A percentile compares a stretch with the other conserved stretches of the same genome.
These are phyloP conservation scores for Meloidogyne chitwoodi DNA, from an alignment of 1,140 invertebrate genomes.

Conservation along the genomic window DNA sequence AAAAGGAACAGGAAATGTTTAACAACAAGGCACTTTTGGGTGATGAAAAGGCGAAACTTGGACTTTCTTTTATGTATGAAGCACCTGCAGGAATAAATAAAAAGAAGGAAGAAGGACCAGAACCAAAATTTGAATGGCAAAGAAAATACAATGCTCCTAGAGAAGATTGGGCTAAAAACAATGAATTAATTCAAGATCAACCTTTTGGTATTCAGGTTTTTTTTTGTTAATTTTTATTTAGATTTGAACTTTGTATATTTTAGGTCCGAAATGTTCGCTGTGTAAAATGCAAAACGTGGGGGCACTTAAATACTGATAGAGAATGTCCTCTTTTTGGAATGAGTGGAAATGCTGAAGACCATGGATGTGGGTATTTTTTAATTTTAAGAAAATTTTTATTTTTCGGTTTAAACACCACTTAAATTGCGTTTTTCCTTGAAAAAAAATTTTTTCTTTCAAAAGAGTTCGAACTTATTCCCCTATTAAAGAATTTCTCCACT, in stretches of 20 bases:
- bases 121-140: constrained; percentile 99
- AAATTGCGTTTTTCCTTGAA: constrained; percentile 2
- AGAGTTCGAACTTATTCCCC: background rate
- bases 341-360: constrained; percentile 57
- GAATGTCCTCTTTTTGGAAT: constrained; percentile 58
- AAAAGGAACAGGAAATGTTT: constrained; percentile 96
- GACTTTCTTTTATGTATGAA: constrained; percentile 98
- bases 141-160: constrained; percentile 95
- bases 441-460: background rate
- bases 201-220: constrained; percentile 88
- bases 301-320: constrained; percentile 95
- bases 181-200: constrained; percentile 75
- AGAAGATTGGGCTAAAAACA: constrained; percentile 67
- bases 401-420: too few relatives aligned
- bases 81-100: constrained; percentile 79
- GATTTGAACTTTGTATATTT: constrained; percentile 61
- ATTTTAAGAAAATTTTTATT: background rate
- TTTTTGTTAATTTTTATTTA: background rate
- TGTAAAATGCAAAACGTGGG: constrained; percentile 98
- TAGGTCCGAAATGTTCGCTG: constrained; percentile 85
- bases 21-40: constrained; percentile 93
- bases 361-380: constrained; percentile 49
- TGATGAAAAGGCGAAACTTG: constrained; percentile 97
- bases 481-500: background rate
- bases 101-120: constrained; percentile 73